Percentiles rank a stretch among this genome's conserved stretches.
Conservation (phyloP, 1,140 invertebrate genomes). For the Thalassaphorura encarpata region DNA sequence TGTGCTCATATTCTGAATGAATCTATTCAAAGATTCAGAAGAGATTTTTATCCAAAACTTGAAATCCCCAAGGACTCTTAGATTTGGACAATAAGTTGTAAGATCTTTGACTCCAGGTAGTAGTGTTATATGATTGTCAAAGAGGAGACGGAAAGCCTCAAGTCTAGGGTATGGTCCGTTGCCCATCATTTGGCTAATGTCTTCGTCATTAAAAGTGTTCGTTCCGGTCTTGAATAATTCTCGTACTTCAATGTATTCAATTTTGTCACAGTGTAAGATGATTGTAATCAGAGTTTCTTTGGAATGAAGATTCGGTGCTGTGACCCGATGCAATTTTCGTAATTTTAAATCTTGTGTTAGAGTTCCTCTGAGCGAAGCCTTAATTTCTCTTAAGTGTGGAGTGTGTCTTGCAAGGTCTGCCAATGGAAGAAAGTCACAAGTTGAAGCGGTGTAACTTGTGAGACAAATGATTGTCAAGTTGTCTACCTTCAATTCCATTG, state of each 20-base stretch:
- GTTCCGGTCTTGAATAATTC: conserved; percentile 5
- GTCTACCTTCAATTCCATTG: background rate
- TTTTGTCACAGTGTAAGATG: conserved; percentile 1
- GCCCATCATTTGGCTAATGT: background rate
- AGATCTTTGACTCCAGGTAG: conserved; percentile 4
- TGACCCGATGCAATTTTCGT: conserved; percentile 2
- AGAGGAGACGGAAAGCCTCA: conserved; percentile 16
- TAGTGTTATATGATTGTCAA: conserved; percentile 7
- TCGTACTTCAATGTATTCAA: conserved; percentile 22
- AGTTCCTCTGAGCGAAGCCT: conserved; percentile 8
- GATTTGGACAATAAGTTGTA: conserved; percentile 2
- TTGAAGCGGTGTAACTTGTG: conserved; percentile 2
- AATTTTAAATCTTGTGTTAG: background rate
- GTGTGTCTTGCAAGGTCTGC: background rate
- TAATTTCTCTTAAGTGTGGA: conserved; percentile 17
- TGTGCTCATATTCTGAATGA: too few relatives aligned
- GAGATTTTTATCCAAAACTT: too few relatives aligned
- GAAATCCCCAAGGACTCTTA: conserved; percentile 20
- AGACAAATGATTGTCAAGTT: conserved; percentile 1
- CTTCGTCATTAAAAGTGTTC: conserved; percentile 7
- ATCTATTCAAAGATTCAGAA: too few relatives aligned
- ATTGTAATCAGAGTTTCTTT: conserved; percentile 7
- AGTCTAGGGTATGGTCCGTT: background rate
- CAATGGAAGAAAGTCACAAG: conserved; percentile 8
- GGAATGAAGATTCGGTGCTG: background rate